Conservation (phyloP, 2,888 invertebrate species). For the Drosophila leonis region DNA sequence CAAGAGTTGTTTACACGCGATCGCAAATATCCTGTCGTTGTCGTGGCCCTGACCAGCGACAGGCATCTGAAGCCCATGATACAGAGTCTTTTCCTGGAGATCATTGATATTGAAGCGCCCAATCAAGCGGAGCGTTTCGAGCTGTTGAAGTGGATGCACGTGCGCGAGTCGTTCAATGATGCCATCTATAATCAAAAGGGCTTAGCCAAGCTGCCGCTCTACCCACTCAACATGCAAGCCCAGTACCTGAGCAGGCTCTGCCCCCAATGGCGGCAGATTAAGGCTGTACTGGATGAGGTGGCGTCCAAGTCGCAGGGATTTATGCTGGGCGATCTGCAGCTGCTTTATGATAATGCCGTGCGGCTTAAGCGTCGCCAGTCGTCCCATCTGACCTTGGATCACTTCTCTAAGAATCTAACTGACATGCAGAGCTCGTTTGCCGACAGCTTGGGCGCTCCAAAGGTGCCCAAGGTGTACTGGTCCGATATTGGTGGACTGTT, state of each 20-base stretch:
- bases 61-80: constrained; percentile 89
- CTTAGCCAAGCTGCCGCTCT: constrained; percentile 76
- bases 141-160: constrained; percentile 89
- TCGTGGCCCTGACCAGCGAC: constrained; percentile 90
- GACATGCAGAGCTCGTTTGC: constrained; percentile 84
- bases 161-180: constrained; percentile 84
- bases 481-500: constrained; percentile 97
- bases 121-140: constrained; percentile 88
- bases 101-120: constrained; percentile 88
- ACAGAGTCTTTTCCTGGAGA: constrained; percentile 90
- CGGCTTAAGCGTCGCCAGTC: constrained; percentile 65
- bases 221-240: constrained; percentile 69
- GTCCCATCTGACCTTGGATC: constrained; percentile 68
- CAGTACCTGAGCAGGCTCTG: constrained; percentile 81
- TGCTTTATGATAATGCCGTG: constrained; percentile 83
- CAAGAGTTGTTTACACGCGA: constrained; percentile 88
- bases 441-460: constrained; percentile 92
- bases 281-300: constrained; percentile 87
- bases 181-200: constrained; percentile 80
- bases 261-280: constrained; percentile 79
- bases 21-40: constrained; percentile 88
- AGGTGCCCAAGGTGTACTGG: constrained; percentile 96
- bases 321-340: constrained; percentile 90
- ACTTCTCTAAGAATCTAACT: constrained; percentile 80
- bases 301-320: constrained; percentile 90